Evolutionary conservation across 2,888 invertebrate species (phyloP).

Genomic region (Heliconius ethilla): DNA sequence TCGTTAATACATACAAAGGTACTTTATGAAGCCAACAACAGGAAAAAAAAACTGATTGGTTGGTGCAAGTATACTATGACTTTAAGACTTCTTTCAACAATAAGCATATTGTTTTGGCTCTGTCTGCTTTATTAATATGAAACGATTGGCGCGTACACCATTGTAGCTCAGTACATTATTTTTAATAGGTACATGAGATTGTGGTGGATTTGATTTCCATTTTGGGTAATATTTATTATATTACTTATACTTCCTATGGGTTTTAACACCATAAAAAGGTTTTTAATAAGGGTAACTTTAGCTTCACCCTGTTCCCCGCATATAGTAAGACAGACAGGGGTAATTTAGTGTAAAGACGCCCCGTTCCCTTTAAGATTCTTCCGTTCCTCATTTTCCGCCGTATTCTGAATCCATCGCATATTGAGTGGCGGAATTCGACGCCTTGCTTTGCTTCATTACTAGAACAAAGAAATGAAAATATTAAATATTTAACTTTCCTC

Average conservation of each 20-base stretch:
- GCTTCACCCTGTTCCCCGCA: no score
- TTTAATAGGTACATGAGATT: neutral
- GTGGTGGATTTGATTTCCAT: neutral
- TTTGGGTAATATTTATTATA: neutral
- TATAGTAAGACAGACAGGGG: no score
- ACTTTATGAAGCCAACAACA: constrained; percentile 14
- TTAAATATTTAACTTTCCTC: no score
- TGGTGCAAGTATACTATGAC: neutral
- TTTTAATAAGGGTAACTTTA: no score
- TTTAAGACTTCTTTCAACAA: constrained; percentile 12
- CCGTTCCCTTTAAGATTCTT: no score
- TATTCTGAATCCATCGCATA: no score
- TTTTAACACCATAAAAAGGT: neutral
- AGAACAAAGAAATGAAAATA: no score
- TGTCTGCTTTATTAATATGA: constrained; percentile 12
- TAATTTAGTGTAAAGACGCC: no score
- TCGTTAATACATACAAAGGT: constrained; percentile 3
- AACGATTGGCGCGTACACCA: neutral
- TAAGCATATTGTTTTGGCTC: constrained; percentile 10
- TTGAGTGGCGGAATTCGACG: no score
- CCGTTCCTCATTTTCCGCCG: no score
- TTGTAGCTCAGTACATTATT: neutral
- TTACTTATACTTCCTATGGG: neutral
- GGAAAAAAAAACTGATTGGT: constrained; percentile 8
- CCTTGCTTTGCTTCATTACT: no score